phyloP scores from a whole-genome alignment of 2,888 invertebrate species.

The Xestoiulus laeticollis region DNA sequence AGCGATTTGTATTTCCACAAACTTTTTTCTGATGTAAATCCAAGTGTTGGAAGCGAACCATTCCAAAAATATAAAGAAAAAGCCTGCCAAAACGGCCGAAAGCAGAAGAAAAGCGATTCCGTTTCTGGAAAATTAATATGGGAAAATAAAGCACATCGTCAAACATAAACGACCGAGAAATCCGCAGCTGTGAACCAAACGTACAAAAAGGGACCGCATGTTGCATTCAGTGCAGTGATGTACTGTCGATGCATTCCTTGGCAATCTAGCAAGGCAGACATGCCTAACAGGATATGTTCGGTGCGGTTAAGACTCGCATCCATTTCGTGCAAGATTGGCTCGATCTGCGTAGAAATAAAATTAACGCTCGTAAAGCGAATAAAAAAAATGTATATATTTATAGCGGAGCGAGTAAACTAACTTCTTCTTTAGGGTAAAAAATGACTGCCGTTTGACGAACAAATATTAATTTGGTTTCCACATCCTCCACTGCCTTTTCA shows the following conservation, averaged over 20 bases:
- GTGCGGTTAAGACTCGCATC: conserved; percentile 75
- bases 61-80: conserved; percentile 89
- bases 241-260: conserved; percentile 84
- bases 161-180: background rate
- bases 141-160: no score
- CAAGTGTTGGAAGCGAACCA: conserved; percentile 96
- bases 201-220: conserved; percentile 82
- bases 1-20: conserved; percentile 57
- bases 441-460: conserved; percentile 68
- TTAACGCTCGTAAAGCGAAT: background rate
- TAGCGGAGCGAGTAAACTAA: conserved; percentile 3
- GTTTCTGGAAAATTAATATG: conserved; percentile 59
- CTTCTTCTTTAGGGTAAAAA: conserved; percentile 65
- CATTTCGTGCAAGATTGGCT: conserved; percentile 34
- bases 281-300: conserved; percentile 67
- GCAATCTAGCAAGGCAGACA: conserved; percentile 81
- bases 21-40: conserved; percentile 94
- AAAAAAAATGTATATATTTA: background rate
- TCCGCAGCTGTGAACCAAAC: conserved; percentile 60
- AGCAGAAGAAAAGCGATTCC: conserved; percentile 86
- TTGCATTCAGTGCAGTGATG: conserved; percentile 78
- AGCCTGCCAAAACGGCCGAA: conserved; percentile 85
- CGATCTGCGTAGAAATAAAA: conserved; percentile 48
- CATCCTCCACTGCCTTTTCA: conserved; percentile 72
- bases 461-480: conserved; percentile 67